phyloP scores from a whole-genome alignment of 2,113 vertebrate species.

The Caracal caracal region DNA sequence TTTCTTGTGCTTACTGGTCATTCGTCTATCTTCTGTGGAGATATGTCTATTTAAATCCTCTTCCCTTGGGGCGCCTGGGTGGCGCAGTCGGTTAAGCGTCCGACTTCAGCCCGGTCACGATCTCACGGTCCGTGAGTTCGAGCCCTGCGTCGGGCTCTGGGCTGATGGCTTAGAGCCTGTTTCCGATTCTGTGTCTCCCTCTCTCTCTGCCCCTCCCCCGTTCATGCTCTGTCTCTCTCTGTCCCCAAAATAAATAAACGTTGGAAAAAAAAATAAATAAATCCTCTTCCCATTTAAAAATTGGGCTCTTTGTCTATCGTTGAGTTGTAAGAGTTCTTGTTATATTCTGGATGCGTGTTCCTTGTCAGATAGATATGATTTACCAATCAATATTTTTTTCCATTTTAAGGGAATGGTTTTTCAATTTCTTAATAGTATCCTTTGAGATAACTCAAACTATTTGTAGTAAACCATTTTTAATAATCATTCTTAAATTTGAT shows the following conservation, averaged over 20 bases:
- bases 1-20: background rate
- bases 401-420: background rate
- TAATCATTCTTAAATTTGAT: background rate
- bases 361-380: background rate
- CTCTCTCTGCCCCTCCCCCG: too few species aligned
- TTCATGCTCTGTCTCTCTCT: too few species aligned
- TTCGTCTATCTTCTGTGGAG: background rate
- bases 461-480: background rate
- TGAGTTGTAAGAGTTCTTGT: background rate
- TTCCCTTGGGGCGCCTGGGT: too few species aligned
- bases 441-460: background rate
- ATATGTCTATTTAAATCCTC: slow-evolving; percentile 34
- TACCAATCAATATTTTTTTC: background rate
- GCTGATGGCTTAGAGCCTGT: too few species aligned
- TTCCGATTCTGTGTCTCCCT: too few species aligned
- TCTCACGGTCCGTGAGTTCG: too few species aligned
- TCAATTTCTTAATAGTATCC: background rate
- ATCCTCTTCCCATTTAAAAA: background rate
- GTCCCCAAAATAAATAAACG: too few species aligned
- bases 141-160: too few species aligned
- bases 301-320: background rate
- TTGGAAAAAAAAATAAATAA: too few species aligned
- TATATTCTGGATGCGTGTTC: background rate
- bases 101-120: too few species aligned
- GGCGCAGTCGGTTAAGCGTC: too few species aligned